Evolutionary conservation across 2,888 invertebrate genomes (phyloP), one percentile per base, ranked within the genome.

Genomic region (Eilema griseolum): DNA sequence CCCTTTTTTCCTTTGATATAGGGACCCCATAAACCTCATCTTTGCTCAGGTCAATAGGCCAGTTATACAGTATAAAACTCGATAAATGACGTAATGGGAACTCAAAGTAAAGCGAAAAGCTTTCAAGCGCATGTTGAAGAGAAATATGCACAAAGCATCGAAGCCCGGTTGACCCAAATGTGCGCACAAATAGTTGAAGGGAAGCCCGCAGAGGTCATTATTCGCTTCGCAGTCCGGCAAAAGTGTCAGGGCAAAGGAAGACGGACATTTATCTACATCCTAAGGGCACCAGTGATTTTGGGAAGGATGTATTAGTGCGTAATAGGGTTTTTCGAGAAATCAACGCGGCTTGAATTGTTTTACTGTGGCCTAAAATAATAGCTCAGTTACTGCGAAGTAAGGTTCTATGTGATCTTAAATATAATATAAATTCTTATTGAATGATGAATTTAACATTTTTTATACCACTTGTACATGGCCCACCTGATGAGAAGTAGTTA

Each of bases 81-180:
- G 74, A 76, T 83, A 80, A 85, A 85, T 86, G 85, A 84, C 83
- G 82, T 82, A 82, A 83, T 83, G 74, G 76, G 73, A 75, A 78
- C 82, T 82, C 71, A 86, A 84, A 86, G 89, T 87, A 91, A 90
- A 69, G 62, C 62, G 52, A 92, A 93, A 93, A 91, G 89, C 93
- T 93, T 93, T 94, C 88, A 92, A 89, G 86, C 87, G 84, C 84
- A 85, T 86, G 88, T 87, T 86, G 85, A 86, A 77, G 74, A 86
- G 88, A 89, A 92, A 90, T 91, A 92, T 92, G 92, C 91, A 91
- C 89, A 90, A 89, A 92, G 91, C 91, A 86, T 90, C 88, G 87
- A 88, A 90, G 90, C 89, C 90, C 94, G 92, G 93, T 94, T 92
- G 93, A 94, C 93, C 94, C 90, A 94, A 95, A 95, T 94, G 93